Evolutionary conservation across 2,113 vertebrate species (phyloP).

Genomic region (Plecotus auritus): DNA sequence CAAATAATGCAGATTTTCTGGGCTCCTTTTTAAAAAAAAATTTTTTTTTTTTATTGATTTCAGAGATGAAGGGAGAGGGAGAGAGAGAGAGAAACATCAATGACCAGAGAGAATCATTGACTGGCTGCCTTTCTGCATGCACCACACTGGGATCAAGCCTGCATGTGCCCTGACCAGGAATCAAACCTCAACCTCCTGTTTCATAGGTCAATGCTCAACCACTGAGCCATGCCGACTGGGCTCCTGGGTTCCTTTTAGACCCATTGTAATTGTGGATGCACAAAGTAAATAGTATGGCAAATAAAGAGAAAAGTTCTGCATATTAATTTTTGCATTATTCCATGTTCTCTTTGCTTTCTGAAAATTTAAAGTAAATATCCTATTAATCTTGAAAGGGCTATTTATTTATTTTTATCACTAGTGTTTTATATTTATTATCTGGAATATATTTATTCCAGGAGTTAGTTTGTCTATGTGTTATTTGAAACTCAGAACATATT

Average conservation of each 20-base stretch:
- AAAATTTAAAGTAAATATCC: not conserved
- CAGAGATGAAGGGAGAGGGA: too few species aligned
- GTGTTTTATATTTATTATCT: not conserved
- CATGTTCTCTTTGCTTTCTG: not conserved
- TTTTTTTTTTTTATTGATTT: too few species aligned
- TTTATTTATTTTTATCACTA: not conserved
- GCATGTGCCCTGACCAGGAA: too few species aligned
- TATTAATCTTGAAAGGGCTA: not conserved
- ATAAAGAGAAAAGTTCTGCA: not conserved
- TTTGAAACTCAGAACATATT: not conserved
- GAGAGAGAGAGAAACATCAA: too few species aligned
- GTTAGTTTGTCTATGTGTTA: not conserved
- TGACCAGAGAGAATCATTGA: too few species aligned
- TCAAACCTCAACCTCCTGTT: too few species aligned
- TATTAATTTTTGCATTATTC: not conserved
- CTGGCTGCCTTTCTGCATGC: too few species aligned
- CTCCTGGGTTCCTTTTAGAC: not conserved
- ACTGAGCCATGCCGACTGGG: too few species aligned
- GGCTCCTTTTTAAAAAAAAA: too few species aligned
- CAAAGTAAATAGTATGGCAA: not conserved
- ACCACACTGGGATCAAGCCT: too few species aligned
- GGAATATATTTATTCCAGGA: not conserved
- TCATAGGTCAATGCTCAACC: too few species aligned
- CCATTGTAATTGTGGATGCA: not conserved
- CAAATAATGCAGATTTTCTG: not conserved